Conservation (phyloP, 1,140 invertebrate genomes). For the Drosophila bocki region DNA sequence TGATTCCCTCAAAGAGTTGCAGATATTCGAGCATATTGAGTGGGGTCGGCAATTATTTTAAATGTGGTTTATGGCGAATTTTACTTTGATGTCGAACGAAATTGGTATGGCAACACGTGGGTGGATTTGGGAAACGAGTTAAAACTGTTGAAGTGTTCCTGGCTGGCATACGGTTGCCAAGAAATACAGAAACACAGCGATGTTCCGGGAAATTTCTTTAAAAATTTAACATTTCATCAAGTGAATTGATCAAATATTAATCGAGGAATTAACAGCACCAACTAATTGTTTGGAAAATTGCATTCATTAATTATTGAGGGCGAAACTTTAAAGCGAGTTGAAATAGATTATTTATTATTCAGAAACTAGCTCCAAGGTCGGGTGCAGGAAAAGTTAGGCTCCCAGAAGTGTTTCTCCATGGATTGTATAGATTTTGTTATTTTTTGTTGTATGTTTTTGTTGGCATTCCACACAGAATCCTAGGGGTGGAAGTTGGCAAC, state of each 20-base stretch:
- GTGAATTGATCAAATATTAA: constrained; percentile 23
- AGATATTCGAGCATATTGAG: background rate
- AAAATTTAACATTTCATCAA: constrained; percentile 1
- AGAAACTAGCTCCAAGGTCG: constrained; percentile 10
- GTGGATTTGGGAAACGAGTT: background rate
- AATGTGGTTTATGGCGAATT: constrained; percentile 37
- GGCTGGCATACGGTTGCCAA: constrained; percentile 9
- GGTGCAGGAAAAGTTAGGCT: background rate
- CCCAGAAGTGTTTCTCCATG: background rate
- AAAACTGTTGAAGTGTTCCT: constrained; percentile 29
- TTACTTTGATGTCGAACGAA: constrained; percentile 21
- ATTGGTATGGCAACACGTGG: constrained; percentile 29
- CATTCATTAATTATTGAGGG: constrained; percentile 51
- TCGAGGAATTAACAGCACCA: background rate
- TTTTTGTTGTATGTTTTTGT: background rate
- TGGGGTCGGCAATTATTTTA: constrained; percentile 39
- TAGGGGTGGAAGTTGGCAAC: background rate
- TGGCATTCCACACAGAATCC: constrained; percentile 11
- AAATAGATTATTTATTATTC: constrained; percentile 31
- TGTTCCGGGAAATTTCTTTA: background rate
- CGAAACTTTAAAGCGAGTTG: background rate
- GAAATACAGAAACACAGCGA: background rate
- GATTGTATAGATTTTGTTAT: background rate
- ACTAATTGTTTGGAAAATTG: constrained; percentile 33
- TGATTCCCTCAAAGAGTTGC: constrained; percentile 31